These are phyloP conservation scores for Cephus sareptanus DNA, from an alignment of 2,888 invertebrate genomes.

Conservation along the genomic window DNA sequence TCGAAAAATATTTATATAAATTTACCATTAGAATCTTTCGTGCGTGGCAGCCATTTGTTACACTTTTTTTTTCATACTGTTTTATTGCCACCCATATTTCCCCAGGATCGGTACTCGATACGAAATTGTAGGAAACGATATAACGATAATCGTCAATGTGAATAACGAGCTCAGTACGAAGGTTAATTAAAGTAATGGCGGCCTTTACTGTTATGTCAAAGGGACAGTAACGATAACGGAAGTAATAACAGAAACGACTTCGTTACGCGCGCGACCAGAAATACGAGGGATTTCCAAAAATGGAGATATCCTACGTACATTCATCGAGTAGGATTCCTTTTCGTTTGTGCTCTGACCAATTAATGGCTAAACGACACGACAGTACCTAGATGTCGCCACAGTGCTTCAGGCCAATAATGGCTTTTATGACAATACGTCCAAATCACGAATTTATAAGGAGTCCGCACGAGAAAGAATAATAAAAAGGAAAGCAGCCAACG, in stretches of 20 bases:
- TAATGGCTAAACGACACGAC: background rate
- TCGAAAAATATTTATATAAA: background rate
- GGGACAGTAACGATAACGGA: background rate
- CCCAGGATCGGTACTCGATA: background rate
- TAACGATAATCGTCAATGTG: background rate
- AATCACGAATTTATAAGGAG: background rate
- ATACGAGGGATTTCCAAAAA: background rate
- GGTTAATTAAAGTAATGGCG: background rate
- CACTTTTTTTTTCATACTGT: background rate
- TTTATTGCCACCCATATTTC: background rate
- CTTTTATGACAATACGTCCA: background rate
- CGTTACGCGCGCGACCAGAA: background rate
- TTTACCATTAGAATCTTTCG: background rate
- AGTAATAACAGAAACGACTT: background rate
- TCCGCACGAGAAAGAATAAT: background rate
- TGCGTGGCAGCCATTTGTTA: background rate
- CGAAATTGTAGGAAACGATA: background rate
- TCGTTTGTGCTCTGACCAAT: background rate
- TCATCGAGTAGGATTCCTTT: background rate
- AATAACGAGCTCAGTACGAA: background rate
- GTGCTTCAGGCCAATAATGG: background rate
- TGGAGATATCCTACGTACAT: background rate
- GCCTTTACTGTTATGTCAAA: background rate
- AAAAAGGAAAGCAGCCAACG: background rate
- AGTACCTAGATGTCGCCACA: background rate